A percentile compares a stretch with the other conserved stretches of the same genome.
These are phyloP conservation scores for Ceratothoa steindachneri DNA, from an alignment of 2,888 invertebrate species.

Conservation along the genomic window DNA sequence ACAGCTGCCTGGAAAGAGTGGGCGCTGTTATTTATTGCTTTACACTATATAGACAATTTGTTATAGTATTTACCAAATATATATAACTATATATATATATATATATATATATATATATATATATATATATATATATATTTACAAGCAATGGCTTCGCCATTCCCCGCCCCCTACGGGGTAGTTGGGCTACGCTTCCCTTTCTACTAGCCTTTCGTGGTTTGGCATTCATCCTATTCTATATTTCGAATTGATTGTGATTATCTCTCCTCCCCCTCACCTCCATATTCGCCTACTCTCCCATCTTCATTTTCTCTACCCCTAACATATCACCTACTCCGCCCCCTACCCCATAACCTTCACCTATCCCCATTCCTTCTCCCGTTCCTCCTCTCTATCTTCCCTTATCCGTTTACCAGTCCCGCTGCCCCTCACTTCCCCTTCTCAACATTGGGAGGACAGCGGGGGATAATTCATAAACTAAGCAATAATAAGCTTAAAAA, in stretches of 20 bases:
- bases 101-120: conserved; percentile 15
- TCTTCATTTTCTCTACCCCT: neutral
- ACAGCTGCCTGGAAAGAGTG: too few relatives aligned
- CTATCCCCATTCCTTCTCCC: neutral
- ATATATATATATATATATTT: conserved; percentile 13
- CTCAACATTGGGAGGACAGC: too few relatives aligned
- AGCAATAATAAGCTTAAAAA: too few relatives aligned
- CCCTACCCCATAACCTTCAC: neutral
- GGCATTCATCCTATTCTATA: neutral
- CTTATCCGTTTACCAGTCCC: neutral
- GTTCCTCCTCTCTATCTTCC: neutral
- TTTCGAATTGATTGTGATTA: neutral
- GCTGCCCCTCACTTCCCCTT: neutral
- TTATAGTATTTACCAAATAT: neutral
- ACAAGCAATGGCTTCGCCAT: neutral
- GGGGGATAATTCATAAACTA: too few relatives aligned
- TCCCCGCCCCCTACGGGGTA: neutral
- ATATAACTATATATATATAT: neutral
- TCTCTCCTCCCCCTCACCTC: neutral
- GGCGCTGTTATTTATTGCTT: too few relatives aligned
- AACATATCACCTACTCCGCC: too few relatives aligned
- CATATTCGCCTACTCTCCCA: neutral
- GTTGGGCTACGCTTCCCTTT: neutral
- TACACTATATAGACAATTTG: too few relatives aligned
- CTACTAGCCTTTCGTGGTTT: neutral